These are phyloP conservation scores for Urocynchramus pylzowi DNA, from an alignment of 2,113 vertebrate species.

Conservation along the genomic window DNA sequence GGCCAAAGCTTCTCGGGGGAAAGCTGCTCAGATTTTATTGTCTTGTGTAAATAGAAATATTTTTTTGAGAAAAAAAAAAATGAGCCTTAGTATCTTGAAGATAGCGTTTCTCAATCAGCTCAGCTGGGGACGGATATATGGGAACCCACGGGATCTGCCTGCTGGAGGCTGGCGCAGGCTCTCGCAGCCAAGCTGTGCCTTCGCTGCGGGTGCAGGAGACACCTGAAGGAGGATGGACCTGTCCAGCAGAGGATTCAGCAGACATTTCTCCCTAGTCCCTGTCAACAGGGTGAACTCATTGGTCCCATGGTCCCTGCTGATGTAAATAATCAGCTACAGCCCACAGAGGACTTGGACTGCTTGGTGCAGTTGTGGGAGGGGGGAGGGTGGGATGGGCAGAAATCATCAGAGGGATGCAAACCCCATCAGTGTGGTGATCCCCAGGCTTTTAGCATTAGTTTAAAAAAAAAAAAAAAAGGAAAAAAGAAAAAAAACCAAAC, in stretches of 20 bases:
- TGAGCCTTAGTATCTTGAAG: conserved; percentile 35
- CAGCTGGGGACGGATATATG: background rate
- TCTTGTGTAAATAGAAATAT: conserved; percentile 54
- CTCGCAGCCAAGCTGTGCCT: accelerated
- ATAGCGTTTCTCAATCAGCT: conserved; percentile 31
- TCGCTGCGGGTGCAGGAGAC: accelerated
- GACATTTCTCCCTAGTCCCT: background rate
- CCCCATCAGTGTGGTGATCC: background rate
- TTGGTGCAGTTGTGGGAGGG: background rate
- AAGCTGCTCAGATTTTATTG: conserved; percentile 34
- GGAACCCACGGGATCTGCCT: background rate
- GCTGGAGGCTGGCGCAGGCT: background rate
- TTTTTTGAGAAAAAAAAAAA: background rate
- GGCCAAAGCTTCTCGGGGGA: background rate
- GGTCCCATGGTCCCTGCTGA: background rate
- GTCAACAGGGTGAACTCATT: background rate
- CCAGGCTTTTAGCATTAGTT: background rate
- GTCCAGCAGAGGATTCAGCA: background rate
- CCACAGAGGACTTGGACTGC: background rate
- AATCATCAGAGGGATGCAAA: background rate
- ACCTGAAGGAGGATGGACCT: background rate
- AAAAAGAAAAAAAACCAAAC: accelerated
- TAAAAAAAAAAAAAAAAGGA: accelerated
- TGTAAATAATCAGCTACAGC: conserved; percentile 15
- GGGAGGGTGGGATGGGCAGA: background rate